phyloP scores from a whole-genome alignment of 2,888 invertebrate genomes.

The Cybosia mesomella region DNA sequence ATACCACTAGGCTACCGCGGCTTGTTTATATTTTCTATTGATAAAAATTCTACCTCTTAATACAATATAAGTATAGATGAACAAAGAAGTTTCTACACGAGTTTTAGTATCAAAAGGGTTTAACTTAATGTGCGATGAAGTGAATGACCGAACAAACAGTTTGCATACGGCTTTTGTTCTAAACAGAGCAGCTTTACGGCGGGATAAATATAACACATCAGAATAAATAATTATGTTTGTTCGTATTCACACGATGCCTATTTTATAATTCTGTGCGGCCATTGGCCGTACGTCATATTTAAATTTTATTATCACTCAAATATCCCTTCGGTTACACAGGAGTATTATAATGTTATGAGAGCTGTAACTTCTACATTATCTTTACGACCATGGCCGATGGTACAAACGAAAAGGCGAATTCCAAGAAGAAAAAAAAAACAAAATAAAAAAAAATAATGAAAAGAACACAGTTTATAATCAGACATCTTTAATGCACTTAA shows the following conservation, averaged over 20 bases:
- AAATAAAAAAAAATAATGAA: too few species aligned
- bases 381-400: slow-evolving; percentile 70
- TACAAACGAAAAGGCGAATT: slow-evolving; percentile 34
- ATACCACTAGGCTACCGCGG: too few species aligned
- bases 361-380: slow-evolving; percentile 78
- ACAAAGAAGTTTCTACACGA: background rate
- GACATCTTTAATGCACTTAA: too few species aligned
- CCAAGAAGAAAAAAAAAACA: background rate
- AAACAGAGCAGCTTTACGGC: slow-evolving; percentile 6
- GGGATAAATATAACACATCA: slow-evolving; percentile 13
- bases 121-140: background rate
- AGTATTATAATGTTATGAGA: slow-evolving; percentile 75
- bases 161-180: background rate
- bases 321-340: slow-evolving; percentile 74
- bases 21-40: too few species aligned
- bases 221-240: slow-evolving; percentile 34
- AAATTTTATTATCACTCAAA: slow-evolving; percentile 83
- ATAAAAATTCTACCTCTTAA: too few species aligned
- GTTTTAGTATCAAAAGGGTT: background rate
- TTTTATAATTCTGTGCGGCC: slow-evolving; percentile 49
- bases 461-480: too few species aligned
- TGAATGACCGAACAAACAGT: slow-evolving; percentile 10
- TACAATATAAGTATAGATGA: background rate
- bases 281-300: slow-evolving; percentile 63
- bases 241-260: slow-evolving; percentile 38